Evolutionary conservation across 1,140 invertebrate genomes (phyloP), one percentile per base, ranked within the genome.

Genomic region (Brachionus sp.): DNA sequence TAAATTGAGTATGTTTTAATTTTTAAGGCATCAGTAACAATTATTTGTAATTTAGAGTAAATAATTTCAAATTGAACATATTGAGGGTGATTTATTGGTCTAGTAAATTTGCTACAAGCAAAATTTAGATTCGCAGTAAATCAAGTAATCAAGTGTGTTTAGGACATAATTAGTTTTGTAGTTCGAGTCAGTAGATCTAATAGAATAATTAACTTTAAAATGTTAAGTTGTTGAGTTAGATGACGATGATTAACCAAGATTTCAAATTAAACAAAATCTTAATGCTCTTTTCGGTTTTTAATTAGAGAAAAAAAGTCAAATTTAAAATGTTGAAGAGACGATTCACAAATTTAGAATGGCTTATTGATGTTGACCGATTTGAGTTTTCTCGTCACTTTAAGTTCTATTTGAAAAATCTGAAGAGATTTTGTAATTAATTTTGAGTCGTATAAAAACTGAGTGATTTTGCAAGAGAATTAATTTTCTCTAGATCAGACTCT

Each of bases 371-470:
- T 70, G 64, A 66, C 64, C 64, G 64, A 33, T 57, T 19, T 19
- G 50, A 57, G 5, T 57, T 57, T 57, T 57, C 50, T 57, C 50
- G 50, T 57, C 50, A 57, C 50, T 70, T 70, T 16, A 19, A 39
- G 7, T 70, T 70, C 35, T 39, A 42, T 35, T 70, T 37, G 64
- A 19, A 66, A 33, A 37, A 37, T 70, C 35, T 70, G 33, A 70
- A 70, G 66, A 70, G 66, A 70, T 70, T 70, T 70, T 39, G 35
- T 70, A 70, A 70, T 70, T 70, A 70, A 70, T 25, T 57, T 57
- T 25, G 50, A 19, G n/a, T 57, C 50, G 16, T n/a, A 57, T 39
- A 70, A n/a, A 70, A 39, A 16, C 16, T 39, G 33, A 39, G 66
- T 33, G 4, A 70, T 37, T 66, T 66, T 66, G 25, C 33, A 66